A percentile compares a stretch with the other conserved stretches of the same genome.
These are phyloP conservation scores for Leuctra nigra DNA, from an alignment of 2,888 invertebrate species.

Conservation along the genomic window DNA sequence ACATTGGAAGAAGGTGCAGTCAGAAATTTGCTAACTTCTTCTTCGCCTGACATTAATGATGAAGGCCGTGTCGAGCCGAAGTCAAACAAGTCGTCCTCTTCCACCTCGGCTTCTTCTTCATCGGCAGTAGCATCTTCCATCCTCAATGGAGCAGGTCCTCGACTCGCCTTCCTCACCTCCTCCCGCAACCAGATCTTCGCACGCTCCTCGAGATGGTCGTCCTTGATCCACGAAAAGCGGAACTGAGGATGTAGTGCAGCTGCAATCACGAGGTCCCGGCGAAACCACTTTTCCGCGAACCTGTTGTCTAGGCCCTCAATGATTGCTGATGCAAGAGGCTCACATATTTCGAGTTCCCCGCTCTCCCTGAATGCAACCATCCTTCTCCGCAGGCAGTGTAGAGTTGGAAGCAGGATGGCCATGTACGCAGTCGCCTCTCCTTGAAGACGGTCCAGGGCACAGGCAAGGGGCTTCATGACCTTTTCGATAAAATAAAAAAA, in stretches of 20 bases:
- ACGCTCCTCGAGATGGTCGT: background rate
- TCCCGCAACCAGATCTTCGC: background rate
- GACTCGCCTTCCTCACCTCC: background rate
- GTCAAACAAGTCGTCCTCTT: background rate
- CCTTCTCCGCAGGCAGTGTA: background rate
- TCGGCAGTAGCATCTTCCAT: background rate
- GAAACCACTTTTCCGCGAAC: background rate
- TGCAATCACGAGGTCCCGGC: slow-evolving; percentile 1
- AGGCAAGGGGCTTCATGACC: background rate
- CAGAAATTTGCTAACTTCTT: background rate
- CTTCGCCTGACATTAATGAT: too few relatives aligned
- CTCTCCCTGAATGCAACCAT: background rate
- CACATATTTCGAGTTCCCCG: background rate
- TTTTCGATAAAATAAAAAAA: background rate
- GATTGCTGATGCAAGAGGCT: background rate
- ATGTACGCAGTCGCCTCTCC: background rate
- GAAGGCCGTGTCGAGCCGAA: too few relatives aligned
- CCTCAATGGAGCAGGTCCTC: background rate
- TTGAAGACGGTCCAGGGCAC: background rate
- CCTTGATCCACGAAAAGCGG: background rate
- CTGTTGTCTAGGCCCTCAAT: background rate
- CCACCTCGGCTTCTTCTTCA: too few relatives aligned
- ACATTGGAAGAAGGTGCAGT: too few relatives aligned
- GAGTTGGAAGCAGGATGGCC: too few relatives aligned
- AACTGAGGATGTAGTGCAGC: background rate